phyloP scores from a whole-genome alignment of 2,797 vertebrate species.

The Hypotaenidia philippensis region DNA sequence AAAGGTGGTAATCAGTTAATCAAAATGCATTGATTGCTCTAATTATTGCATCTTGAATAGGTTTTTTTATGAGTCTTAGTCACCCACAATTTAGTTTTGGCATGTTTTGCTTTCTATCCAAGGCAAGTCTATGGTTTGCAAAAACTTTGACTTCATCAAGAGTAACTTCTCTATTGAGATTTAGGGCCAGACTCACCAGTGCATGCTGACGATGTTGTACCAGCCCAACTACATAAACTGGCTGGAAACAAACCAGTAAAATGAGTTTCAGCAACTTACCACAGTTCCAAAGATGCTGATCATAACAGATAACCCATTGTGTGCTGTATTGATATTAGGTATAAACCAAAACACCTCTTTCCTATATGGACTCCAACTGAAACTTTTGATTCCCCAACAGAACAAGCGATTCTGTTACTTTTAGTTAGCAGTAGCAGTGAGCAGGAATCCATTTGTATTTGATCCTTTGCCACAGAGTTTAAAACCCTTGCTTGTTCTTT shows the following conservation, averaged over 20 bases:
- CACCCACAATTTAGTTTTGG: neutral
- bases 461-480: neutral
- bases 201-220: neutral
- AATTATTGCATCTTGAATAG: conserved; percentile 21
- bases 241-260: neutral
- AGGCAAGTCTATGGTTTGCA: neutral
- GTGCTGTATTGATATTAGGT: neutral
- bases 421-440: neutral
- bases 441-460: neutral
- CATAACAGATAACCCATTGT: neutral
- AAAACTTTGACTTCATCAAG: neutral
- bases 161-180: neutral
- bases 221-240: neutral
- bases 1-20: conserved; percentile 64
- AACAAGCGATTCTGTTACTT: neutral
- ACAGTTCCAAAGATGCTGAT: neutral
- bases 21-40: conserved; percentile 51
- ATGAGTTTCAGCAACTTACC: neutral
- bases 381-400: neutral
- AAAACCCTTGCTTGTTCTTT: neutral
- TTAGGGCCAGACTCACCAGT: neutral
- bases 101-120: neutral
- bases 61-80: neutral
- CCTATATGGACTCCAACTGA: neutral
- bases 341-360: neutral